Conservation (phyloP, 2,113 vertebrate genomes). For the Sceloporus tristichus region DNA sequence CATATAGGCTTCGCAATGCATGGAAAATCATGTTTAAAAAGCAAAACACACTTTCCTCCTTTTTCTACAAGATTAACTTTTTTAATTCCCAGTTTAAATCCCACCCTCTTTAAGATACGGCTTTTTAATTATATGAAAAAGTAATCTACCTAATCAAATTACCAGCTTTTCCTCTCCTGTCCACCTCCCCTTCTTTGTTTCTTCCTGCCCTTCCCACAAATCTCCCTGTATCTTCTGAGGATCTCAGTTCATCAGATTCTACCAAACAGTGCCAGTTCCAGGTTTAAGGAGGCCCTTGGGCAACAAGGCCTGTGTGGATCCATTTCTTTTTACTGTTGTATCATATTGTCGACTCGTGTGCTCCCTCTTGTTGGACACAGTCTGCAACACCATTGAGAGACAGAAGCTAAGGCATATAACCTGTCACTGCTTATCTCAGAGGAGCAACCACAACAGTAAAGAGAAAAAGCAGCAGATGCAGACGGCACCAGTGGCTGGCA, state of each 20-base stretch:
- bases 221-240: neutral
- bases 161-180: neutral
- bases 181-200: too few species aligned
- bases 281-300: neutral
- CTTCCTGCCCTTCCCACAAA: neutral
- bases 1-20: slow-evolving; percentile 14
- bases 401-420: neutral
- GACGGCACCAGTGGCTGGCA: neutral
- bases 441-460: neutral
- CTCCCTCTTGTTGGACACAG: neutral
- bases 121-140: neutral
- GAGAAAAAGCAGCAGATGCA: neutral
- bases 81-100: neutral
- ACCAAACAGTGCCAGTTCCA: neutral
- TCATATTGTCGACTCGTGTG: neutral
- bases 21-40: neutral
- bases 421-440: neutral
- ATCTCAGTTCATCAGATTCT: too few species aligned
- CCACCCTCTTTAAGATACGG: too few species aligned
- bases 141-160: neutral
- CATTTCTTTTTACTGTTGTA: neutral
- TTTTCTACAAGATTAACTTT: neutral
- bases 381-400: too few species aligned
- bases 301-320: neutral
- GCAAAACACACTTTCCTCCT: too few species aligned